phyloP scores from a whole-genome alignment of 2,797 vertebrate genomes.

The Triplophysa bombifrons region DNA sequence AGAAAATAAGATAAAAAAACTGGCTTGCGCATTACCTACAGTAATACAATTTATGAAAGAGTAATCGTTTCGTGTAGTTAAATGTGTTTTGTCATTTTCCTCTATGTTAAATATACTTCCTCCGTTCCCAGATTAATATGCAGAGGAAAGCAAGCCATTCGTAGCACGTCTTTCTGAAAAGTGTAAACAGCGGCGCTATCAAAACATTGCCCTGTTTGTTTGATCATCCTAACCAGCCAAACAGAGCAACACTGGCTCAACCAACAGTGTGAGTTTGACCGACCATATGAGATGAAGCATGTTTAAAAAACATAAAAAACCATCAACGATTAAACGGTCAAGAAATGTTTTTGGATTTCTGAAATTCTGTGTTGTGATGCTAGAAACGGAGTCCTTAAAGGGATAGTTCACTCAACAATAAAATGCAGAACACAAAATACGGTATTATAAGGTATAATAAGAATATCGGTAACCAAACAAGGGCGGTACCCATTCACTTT shows the following conservation, averaged over 20 bases:
- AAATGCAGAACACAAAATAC: too few species aligned
- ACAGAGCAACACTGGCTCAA: slow-evolving; percentile 8
- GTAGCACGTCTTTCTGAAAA: neutral
- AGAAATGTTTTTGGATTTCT: neutral
- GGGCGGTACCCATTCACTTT: too few species aligned
- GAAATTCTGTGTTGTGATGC: neutral
- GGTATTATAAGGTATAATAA: too few species aligned
- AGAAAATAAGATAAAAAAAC: too few species aligned
- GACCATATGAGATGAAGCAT: neutral
- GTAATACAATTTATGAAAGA: neutral
- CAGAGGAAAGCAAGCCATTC: neutral
- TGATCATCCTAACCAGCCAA: slow-evolving; percentile 8
- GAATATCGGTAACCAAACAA: too few species aligned
- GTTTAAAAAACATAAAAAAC: neutral
- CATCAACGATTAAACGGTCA: neutral
- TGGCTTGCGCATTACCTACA: neutral
- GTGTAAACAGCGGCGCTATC: neutral
- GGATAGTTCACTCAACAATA: too few species aligned
- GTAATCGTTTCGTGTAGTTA: neutral
- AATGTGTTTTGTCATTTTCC: neutral
- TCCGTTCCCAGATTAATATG: neutral
- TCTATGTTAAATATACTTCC: neutral
- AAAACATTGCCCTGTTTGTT: slow-evolving; percentile 6
- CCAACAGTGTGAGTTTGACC: neutral
- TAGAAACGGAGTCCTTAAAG: too few species aligned